Percentiles rank a stretch among this genome's conserved stretches.
Evolutionary conservation across 2,888 invertebrate species (phyloP).

Genomic region (Tribolium freemani): DNA sequence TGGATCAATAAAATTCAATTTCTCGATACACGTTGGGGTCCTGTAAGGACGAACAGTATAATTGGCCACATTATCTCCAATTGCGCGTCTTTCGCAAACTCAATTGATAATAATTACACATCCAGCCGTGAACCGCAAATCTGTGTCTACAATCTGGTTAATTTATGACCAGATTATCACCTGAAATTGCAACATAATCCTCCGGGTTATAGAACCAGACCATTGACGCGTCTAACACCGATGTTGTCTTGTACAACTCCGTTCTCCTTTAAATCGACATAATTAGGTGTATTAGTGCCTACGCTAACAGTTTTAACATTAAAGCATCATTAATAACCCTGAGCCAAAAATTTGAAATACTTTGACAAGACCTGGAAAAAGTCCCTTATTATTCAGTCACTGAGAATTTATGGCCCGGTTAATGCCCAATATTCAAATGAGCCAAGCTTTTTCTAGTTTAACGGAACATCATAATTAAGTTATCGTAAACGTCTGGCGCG

Average conservation of each 20-base stretch:
- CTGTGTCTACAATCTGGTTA: background rate
- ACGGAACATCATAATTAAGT: slow-evolving; percentile 25
- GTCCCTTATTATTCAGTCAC: slow-evolving; percentile 13
- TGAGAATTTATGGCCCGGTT: slow-evolving; percentile 18
- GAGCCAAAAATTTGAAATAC: background rate
- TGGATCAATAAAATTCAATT: background rate
- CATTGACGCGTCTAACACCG: background rate
- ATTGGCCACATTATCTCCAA: background rate
- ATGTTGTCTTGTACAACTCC: background rate
- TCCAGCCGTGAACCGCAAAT: background rate
- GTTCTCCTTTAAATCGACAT: slow-evolving; percentile 18
- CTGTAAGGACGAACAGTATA: background rate
- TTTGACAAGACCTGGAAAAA: background rate
- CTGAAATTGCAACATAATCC: slow-evolving; percentile 5
- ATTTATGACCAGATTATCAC: slow-evolving; percentile 13
- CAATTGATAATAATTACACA: background rate
- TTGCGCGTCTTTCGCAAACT: background rate
- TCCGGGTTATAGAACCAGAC: slow-evolving; percentile 8
- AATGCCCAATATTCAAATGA: slow-evolving; percentile 22
- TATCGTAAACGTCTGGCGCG: slow-evolving; percentile 27
- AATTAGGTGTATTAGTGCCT: slow-evolving; percentile 27
- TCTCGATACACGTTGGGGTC: background rate
- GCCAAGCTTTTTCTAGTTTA: slow-evolving; percentile 12
- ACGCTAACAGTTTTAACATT: slow-evolving; percentile 21
- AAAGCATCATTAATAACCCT: slow-evolving; percentile 25